phyloP scores from a whole-genome alignment of 2,113 vertebrate genomes.

The Oncorhynchus nerka region DNA sequence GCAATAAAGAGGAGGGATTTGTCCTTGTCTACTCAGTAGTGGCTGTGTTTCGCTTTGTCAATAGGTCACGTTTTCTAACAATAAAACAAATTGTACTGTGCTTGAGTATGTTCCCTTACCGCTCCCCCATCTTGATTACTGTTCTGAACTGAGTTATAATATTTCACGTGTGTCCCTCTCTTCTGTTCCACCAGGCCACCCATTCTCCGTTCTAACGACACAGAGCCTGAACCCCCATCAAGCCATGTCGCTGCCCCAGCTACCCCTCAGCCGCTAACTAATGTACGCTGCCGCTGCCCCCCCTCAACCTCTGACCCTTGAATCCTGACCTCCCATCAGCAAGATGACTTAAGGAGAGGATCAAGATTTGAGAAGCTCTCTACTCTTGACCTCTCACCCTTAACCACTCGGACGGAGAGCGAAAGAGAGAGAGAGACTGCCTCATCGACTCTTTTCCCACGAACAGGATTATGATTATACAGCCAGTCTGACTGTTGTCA shows the following conservation, averaged over 20 bases:
- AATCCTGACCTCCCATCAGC: slow-evolving; percentile 49
- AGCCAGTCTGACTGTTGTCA: background rate
- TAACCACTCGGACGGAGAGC: slow-evolving; percentile 16
- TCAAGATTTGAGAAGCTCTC: background rate
- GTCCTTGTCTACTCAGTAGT: too few species aligned
- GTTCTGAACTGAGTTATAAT: background rate
- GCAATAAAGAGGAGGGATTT: background rate
- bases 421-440: slow-evolving; percentile 5
- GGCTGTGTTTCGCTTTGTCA: background rate
- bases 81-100: background rate
- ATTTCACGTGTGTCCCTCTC: background rate
- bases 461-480: slow-evolving; percentile 18
- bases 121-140: too few species aligned
- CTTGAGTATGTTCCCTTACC: background rate
- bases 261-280: slow-evolving; percentile 83
- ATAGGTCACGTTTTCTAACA: background rate
- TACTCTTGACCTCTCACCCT: slow-evolving; percentile 49
- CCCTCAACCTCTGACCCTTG: slow-evolving; percentile 39
- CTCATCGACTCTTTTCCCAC: slow-evolving; percentile 7
- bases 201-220: slow-evolving; percentile 90
- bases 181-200: slow-evolving; percentile 81
- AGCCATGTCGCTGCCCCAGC: slow-evolving; percentile 80
- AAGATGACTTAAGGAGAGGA: slow-evolving; percentile 56
- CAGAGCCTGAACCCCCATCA: slow-evolving; percentile 75
- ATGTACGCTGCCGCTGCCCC: background rate